phyloP scores from a whole-genome alignment of 2,113 vertebrate species.

The Paracyprichromis sp. region DNA sequence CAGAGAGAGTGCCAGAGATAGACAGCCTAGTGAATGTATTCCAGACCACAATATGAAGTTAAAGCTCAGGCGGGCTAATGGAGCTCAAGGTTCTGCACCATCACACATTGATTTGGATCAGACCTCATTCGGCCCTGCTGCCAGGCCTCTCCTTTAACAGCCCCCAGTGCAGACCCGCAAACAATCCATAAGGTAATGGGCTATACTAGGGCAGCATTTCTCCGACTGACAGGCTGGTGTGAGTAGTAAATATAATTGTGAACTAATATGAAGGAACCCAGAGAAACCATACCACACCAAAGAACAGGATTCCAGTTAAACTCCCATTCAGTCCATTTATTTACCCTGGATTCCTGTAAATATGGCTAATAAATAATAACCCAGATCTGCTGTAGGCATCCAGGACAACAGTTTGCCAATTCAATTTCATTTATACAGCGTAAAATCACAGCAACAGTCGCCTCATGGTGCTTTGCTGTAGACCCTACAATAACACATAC shows the following conservation, averaged over 20 bases:
- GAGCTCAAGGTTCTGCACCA: slow-evolving; percentile 31
- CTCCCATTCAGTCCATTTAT: background rate
- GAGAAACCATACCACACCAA: background rate
- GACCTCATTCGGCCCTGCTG: background rate
- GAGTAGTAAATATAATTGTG: background rate
- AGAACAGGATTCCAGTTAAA: background rate
- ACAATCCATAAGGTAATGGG: background rate
- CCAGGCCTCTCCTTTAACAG: background rate
- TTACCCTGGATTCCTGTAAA: background rate
- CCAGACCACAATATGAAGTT: slow-evolving; percentile 37
- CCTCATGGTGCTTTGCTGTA: background rate
- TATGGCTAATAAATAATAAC: background rate
- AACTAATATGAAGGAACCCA: background rate
- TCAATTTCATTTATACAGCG: background rate
- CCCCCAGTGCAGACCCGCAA: background rate
- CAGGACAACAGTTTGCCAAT: background rate
- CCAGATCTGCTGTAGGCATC: background rate
- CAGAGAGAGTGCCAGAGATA: background rate
- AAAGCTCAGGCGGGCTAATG: slow-evolving; percentile 17
- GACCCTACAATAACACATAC: background rate
- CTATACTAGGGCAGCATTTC: background rate
- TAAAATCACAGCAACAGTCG: background rate
- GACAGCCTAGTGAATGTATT: slow-evolving; percentile 37
- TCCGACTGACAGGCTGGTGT: background rate
- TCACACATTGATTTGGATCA: slow-evolving; percentile 24